Conservation (phyloP, 2,113 vertebrate genomes). For the Cygnus atratus region DNA sequence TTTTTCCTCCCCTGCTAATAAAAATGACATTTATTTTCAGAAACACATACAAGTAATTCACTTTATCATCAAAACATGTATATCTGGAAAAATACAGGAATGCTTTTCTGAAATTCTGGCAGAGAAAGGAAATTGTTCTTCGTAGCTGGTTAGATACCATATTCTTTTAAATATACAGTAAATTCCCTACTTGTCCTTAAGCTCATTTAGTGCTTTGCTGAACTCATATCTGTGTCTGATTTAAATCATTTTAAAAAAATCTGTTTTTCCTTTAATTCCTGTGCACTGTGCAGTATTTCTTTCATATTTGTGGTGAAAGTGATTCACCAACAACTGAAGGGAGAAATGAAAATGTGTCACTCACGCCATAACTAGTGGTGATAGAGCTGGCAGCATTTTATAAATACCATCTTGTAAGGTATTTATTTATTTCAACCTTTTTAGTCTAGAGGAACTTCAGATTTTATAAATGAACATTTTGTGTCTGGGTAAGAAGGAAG, state of each 20-base stretch:
- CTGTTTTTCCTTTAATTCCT: not conserved
- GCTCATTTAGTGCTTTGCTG: not conserved
- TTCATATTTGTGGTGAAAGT: not conserved
- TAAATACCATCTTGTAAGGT: not conserved
- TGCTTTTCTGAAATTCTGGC: not conserved
- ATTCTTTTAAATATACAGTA: not conserved
- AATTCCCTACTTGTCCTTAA: not conserved
- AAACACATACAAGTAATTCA: not conserved
- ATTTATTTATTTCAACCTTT: not conserved
- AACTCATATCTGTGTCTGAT: not conserved
- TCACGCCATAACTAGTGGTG: accelerated
- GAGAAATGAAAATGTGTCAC: not conserved
- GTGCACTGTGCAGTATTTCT: not conserved
- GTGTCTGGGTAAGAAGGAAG: not conserved
- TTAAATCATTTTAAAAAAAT: not conserved
- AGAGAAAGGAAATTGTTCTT: not conserved
- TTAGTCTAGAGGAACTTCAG: not conserved
- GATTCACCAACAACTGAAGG: not conserved
- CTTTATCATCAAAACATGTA: not conserved
- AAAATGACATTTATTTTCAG: not conserved
- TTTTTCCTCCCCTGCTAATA: not conserved
- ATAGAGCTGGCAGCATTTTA: not conserved
- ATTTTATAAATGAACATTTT: not conserved
- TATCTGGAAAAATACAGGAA: not conserved
- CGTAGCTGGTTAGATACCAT: not conserved